Evolutionary conservation across 2,113 vertebrate species (phyloP), one percentile per base, ranked within the genome.

Genomic region (Microcebus murinus): DNA sequence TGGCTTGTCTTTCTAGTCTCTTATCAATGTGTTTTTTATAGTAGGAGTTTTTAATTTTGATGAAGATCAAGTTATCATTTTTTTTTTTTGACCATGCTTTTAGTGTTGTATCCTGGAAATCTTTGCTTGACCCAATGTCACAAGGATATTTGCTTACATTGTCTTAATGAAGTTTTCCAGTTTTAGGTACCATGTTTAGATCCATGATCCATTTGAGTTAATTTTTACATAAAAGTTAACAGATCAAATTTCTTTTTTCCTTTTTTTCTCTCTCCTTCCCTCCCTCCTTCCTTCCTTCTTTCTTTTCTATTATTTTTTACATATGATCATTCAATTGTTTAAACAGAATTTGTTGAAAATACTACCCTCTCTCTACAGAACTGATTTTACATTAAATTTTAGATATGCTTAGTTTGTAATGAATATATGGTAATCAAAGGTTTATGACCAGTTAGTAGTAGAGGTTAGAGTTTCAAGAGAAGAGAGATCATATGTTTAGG

Each of bases 401-500:
- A 52, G 9, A 57, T 8, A 81, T 77, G 12, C 74, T 71, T 18
- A 50, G 17, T 94, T 80, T 81, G 4, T 94, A 52, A 80, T 45
- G 36, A 6, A 25, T 42, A 6, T 68, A 18, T 23, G 13, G 13
- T 42, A 45, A 27, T 18, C 13, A 73, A 77, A 14, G n/a, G 2
- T 8, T 55, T 68, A 65, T 18, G 12, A 36, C 15, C 13, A 45
- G 34, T n/a, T 42, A 70, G 29, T 31, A 80, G 34, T 10, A 68
- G 21, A 85, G 31, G 36, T 90, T 31, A 70, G 17, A 87, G 18
- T 84, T 96, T 79, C 23, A 42, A 88, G 70, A 83, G 27, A 48
- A 87, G 15, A 50, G 13, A 70, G 3, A 39, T 15, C 52, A 55
- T 9, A 39, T 57, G 23, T 88, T 34, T 63, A 20, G 36, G 23